Evolutionary conservation across 2,888 invertebrate species (phyloP).

Genomic region (Lochmaea capreae): DNA sequence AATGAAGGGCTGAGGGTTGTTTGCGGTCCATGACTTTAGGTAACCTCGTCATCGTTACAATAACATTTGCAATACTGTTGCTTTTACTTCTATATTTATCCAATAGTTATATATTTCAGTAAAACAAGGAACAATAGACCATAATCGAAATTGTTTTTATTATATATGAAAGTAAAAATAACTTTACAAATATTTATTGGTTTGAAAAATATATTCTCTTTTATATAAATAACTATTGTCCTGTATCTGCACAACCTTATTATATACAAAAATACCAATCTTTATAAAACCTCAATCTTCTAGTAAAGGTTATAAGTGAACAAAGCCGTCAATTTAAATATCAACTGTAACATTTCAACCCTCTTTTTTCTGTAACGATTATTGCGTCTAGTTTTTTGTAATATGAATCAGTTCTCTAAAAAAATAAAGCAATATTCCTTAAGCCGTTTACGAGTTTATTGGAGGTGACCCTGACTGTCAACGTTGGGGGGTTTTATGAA

Average conservation of each 20-base stretch:
- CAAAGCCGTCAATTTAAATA: background rate
- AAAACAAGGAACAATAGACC: background rate
- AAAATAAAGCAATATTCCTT: background rate
- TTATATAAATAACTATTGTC: too few species aligned
- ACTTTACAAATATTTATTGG: too few species aligned
- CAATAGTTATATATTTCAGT: background rate
- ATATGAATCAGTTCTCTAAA: background rate
- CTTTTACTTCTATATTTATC: background rate
- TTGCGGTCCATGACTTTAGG: slow-evolving; percentile 12
- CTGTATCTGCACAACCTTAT: too few species aligned
- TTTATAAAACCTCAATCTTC: background rate
- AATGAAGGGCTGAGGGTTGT: slow-evolving; percentile 17
- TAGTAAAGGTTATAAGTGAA: background rate
- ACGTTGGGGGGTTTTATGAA: background rate
- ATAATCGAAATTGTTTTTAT: background rate
- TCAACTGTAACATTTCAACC: background rate
- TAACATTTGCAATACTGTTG: slow-evolving; percentile 1
- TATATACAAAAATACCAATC: too few species aligned
- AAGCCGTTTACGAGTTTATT: slow-evolving; percentile 2
- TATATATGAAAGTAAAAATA: too few species aligned
- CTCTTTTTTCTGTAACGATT: background rate
- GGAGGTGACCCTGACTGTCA: slow-evolving; percentile 10
- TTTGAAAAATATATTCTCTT: too few species aligned
- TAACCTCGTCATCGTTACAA: slow-evolving; percentile 8
- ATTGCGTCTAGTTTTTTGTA: background rate